Evolutionary conservation across 2,113 vertebrate genomes (phyloP).

Genomic region (Archocentrus centrarchus): DNA sequence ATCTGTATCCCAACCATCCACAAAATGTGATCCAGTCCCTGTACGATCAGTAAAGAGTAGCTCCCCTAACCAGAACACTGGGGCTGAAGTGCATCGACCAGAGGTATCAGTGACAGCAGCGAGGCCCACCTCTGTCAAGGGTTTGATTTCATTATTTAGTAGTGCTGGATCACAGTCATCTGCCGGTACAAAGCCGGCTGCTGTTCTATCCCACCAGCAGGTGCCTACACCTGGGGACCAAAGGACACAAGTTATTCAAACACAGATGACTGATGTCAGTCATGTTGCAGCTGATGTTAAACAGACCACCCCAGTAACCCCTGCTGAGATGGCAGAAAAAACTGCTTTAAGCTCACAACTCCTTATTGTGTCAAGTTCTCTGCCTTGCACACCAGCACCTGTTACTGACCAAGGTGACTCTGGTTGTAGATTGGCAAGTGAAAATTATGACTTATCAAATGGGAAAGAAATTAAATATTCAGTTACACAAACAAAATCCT

Average conservation of each 20-base stretch:
- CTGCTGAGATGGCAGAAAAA: neutral
- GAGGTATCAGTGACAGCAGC: conserved; percentile 13
- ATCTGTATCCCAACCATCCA: conserved; percentile 6
- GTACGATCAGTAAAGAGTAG: neutral
- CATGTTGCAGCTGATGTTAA: neutral
- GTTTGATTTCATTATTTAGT: conserved; percentile 73
- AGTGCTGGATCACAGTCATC: conserved; percentile 13
- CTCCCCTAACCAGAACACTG: neutral
- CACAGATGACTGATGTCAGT: neutral
- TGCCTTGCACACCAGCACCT: neutral
- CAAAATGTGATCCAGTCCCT: neutral
- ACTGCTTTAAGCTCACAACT: neutral
- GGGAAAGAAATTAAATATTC: neutral
- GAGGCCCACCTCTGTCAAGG: conserved; percentile 59
- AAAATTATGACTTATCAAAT: neutral
- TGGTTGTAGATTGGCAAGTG: neutral
- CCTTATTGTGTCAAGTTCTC: neutral
- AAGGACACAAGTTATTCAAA: neutral
- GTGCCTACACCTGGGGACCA: neutral
- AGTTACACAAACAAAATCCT: neutral
- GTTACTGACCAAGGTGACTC: neutral
- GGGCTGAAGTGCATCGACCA: conserved; percentile 21
- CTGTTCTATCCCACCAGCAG: neutral
- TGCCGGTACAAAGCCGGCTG: conserved; percentile 10
- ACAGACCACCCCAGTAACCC: neutral